A percentile compares a stretch with the other conserved stretches of the same genome.
Evolutionary conservation across 92 coral and sea anemone species (phyloP).

Genomic region (Phenganax marumi): DNA sequence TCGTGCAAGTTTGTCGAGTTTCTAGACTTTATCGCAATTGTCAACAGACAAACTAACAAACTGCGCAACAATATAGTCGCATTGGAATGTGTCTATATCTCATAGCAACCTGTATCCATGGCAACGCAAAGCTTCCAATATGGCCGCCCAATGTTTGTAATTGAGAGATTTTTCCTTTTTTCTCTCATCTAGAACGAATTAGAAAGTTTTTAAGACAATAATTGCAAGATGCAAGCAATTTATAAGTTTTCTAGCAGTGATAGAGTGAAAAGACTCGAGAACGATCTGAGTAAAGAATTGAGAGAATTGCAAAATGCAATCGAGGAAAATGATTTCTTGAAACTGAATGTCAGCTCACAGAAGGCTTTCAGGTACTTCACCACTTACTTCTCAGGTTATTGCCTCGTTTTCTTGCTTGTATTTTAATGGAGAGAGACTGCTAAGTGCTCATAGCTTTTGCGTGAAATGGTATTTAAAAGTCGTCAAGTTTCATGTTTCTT

Average conservation of each 20-base stretch:
- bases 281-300: constrained; percentile 83
- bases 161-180: not conserved
- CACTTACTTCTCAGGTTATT: no score
- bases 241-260: constrained; percentile 88
- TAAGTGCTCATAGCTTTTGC: not conserved
- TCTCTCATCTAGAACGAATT: not conserved
- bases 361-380: constrained; percentile 75
- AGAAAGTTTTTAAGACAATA: not conserved
- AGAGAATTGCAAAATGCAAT: constrained; percentile 92
- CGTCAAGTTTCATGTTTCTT: not conserved
- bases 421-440: no score
- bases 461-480: not conserved
- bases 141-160: not conserved
- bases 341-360: constrained; percentile 55
- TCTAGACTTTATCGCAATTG: no score
- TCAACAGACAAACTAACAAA: not conserved
- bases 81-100: not conserved
- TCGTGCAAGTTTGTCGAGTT: not conserved
- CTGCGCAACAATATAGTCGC: not conserved
- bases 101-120: constrained; percentile 20
- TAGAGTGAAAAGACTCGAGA: constrained; percentile 81
- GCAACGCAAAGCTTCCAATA: not conserved
- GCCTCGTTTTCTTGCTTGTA: no score
- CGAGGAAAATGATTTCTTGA: constrained; percentile 86
- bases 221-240: constrained; percentile 77